Conservation (phyloP, 2,797 vertebrate species). For the Enteromius trimaculatus region DNA sequence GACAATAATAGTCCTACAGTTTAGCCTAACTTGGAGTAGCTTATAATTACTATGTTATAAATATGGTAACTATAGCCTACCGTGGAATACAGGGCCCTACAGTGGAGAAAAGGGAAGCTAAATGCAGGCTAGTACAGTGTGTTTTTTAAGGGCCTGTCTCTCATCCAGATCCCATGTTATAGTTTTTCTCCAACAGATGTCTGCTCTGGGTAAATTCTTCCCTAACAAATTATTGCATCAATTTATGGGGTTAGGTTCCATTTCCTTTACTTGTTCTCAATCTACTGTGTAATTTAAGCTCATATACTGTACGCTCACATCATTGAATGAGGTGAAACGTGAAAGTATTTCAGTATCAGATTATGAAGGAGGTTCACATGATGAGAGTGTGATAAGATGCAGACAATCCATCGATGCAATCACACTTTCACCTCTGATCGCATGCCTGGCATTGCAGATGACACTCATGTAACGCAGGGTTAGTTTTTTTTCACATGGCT, state of each 20-base stretch:
- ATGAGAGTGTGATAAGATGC: constrained; percentile 24
- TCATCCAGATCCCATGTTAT: not conserved
- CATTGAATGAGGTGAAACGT: not conserved
- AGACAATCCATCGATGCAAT: constrained; percentile 23
- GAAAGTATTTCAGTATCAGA: constrained; percentile 17
- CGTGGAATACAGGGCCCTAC: not conserved
- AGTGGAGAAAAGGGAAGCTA: not conserved
- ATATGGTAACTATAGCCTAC: not conserved
- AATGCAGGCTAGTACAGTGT: not conserved
- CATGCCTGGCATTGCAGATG: constrained; percentile 16
- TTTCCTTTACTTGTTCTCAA: not conserved
- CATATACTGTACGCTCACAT: not conserved
- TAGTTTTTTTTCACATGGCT: not conserved
- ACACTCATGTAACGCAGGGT: not conserved
- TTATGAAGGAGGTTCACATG: not conserved
- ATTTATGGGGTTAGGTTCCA: not conserved
- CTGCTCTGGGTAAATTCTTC: not conserved
- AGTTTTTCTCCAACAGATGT: constrained; percentile 13
- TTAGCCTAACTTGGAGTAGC: not conserved
- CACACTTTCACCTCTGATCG: not conserved
- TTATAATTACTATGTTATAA: not conserved
- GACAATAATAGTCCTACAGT: not conserved
- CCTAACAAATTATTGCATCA: not conserved
- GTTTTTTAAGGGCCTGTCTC: not conserved
- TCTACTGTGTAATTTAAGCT: not conserved